Conservation (phyloP, 1,140 invertebrate genomes). For the Bradynema listronoti region DNA sequence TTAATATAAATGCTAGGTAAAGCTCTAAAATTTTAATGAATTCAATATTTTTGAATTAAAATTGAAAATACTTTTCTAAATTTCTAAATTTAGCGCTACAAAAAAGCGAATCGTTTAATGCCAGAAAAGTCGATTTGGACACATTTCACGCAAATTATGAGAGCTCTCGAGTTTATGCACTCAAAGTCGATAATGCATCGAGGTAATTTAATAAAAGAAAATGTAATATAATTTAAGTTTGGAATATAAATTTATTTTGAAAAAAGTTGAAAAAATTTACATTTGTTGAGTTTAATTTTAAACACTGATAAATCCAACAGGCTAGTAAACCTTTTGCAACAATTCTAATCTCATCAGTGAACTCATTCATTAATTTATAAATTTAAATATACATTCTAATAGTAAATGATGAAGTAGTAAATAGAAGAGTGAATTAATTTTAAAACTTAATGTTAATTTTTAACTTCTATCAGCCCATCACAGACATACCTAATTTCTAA, state of each 20-base stretch:
- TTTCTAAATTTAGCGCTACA: constrained; percentile 67
- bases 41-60: too few species aligned
- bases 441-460: too few species aligned
- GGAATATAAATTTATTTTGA: background rate
- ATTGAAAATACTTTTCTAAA: too few species aligned
- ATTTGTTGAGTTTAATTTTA: background rate
- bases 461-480: background rate
- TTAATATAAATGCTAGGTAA: too few species aligned
- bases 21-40: too few species aligned
- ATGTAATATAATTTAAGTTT: background rate
- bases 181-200: constrained; percentile 68
- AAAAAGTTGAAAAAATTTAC: background rate
- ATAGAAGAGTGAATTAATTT: too few species aligned
- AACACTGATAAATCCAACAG: background rate
- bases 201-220: constrained; percentile 56
- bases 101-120: constrained; percentile 65
- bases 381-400: background rate
- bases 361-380: background rate
- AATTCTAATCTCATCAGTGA: background rate
- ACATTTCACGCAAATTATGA: constrained; percentile 71
- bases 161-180: constrained; percentile 59
- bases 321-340: constrained; percentile 39
- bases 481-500: background rate
- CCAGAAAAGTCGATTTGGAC: constrained; percentile 73
- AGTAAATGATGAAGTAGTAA: too few species aligned